Base-by-base conservation (phyloP, 2,113 vertebrate genomes). In the Phaethon lepturus region DNA sequence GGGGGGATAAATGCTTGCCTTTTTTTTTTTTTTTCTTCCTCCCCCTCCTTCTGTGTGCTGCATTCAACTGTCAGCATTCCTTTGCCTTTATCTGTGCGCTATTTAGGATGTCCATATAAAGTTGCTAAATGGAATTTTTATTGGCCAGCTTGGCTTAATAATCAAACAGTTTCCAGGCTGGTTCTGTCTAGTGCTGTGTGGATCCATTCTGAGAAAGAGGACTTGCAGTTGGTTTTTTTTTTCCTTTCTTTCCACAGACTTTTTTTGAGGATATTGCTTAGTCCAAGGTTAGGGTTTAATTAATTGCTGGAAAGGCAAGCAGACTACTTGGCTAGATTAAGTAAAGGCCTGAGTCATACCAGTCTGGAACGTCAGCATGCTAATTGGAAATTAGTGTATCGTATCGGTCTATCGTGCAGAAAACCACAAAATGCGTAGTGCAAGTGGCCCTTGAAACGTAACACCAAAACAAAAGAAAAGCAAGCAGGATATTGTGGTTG, bases 41-140 rank as follows among this genome's bases (percentile, higher is more conserved):
- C 45, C 59, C 16, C 69, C 64, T 42, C 35, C 35, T 84, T 15
- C 80, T 83, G 35, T 2, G 1, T 73, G 58, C 45, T 73, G 77
- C 50, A 0, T 96, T 95, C 5, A 62, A 72, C 91, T 83, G 95
- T 95, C 95, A 91, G 64, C 94, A 96, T 97, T 97, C 96, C 87
- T 96, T 94, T 76, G 50, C 67, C 89, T 91, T 97, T 97, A 97
- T 97, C 96, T 96, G 20, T 88, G 74, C 7, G 0, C 89, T 86
- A 14, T 95, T 96, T 94, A 91, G 91, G 93, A 77, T 96, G 94
- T 97, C 81, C 94, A 91, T 94, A 95, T 97, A 95, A 97, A 96
- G 84, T 95, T 94, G 93, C 94, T 97, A 97, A 95, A 94, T 88
- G 94, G 94, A 88, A 97, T 97, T 95, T 97, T 97, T 97, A 97